These are phyloP conservation scores for Lottia gigantea DNA, from an alignment of 2,888 invertebrate species.

Conservation along the genomic window DNA sequence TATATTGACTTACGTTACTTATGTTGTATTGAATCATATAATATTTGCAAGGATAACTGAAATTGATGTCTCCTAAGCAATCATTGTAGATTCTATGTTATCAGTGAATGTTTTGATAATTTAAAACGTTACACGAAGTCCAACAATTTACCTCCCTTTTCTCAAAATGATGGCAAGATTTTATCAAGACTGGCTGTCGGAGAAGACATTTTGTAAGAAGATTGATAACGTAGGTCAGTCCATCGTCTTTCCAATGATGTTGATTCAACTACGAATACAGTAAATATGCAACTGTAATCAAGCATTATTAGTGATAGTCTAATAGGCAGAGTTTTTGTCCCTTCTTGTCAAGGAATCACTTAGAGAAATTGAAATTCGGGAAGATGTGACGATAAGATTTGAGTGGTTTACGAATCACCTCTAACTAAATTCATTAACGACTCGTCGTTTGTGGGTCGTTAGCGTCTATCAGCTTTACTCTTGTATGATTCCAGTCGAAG, in stretches of 20 bases:
- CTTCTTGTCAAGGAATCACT: constrained; percentile 3
- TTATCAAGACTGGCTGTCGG: background rate
- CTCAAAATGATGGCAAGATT: background rate
- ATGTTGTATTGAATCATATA: too few relatives aligned
- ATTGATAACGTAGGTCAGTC: background rate
- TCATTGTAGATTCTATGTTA: too few relatives aligned
- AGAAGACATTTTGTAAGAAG: background rate
- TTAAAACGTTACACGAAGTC: too few relatives aligned
- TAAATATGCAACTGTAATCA: constrained; percentile 7
- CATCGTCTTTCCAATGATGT: background rate
- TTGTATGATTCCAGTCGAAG: background rate
- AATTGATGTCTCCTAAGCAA: too few relatives aligned
- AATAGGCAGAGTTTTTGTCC: background rate
- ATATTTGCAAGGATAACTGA: too few relatives aligned
- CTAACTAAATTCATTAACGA: background rate
- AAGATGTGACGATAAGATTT: background rate
- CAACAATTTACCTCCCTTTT: too few relatives aligned
- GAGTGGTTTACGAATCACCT: constrained; percentile 10
- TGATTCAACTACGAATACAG: background rate
- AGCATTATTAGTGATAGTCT: constrained; percentile 7
- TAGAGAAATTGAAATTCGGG: constrained; percentile 1
- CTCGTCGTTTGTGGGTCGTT: background rate
- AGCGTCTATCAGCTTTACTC: constrained; percentile 1
- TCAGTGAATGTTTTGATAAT: too few relatives aligned
- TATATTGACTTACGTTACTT: too few relatives aligned